Base-by-base conservation (phyloP, 2,888 invertebrate species). In the Apotomis capreana region DNA sequence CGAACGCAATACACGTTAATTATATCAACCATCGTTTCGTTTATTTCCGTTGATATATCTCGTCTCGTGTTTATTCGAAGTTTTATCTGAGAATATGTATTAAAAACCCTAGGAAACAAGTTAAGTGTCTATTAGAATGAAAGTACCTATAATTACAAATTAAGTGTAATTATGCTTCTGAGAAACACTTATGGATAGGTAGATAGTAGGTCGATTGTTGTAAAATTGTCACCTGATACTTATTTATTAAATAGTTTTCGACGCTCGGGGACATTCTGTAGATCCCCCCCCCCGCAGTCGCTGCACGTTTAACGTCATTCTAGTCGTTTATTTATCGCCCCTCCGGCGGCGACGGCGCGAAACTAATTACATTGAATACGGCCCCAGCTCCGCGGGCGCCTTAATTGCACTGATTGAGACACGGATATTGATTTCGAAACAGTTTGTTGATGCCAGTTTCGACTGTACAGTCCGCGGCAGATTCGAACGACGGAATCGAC, bases 401-500 rank as follows among this genome's bases (percentile, higher is more conserved):
- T 87, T 91, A 91, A 92, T 92, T 91, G 90, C 89, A 85, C 89
- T 91, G 91, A 92, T 92, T 91, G 90, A 92, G 90, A 92, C 91
- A 91, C 88, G 89, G 90, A 91, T 92, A 92, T 92, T 90, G 92
- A 91, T 92, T 92, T 87, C 76, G 88, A 88, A 90, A 89, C 88
- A 89, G 87, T 88, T 88, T 85, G 81, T 82, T 78, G 79, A 82
- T 81, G 85, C 78, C 79, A 78, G 77, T 74, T 65, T 55, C 65
- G 26, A 58, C 64, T 69, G 65, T 68, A 61, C 65, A 26, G 65
- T 65, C 55, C n/a, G 46, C 55, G 12, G 68, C 37, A 57, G 54
- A 65, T 57, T 44, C 57, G n/a, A n/a, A n/a, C 65, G n/a, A 3
- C 37, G 5, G 58, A 6, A 8, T 57, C 55, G 55, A 57, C 26